Evolutionary conservation across 2,888 invertebrate genomes (phyloP).

Genomic region (Ectemnius lituratus): DNA sequence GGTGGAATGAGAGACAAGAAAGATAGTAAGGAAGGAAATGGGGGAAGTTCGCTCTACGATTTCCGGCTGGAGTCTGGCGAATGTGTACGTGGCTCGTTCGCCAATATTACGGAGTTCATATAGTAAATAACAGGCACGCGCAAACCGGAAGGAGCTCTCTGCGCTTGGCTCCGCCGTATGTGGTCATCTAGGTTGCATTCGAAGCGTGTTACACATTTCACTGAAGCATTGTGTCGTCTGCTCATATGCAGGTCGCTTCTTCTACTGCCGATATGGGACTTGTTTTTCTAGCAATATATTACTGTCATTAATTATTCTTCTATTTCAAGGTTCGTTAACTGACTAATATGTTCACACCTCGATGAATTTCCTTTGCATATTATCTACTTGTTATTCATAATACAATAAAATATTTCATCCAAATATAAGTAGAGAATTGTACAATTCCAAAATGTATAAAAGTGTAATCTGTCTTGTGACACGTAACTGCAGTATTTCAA

Average conservation of each 20-base stretch:
- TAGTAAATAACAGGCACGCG: slow-evolving; percentile 45
- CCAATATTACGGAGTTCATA: slow-evolving; percentile 48
- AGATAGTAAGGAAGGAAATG: slow-evolving; percentile 29
- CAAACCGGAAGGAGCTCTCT: slow-evolving; percentile 41
- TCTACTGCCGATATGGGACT: neutral
- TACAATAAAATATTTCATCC: no score
- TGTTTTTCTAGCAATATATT: neutral
- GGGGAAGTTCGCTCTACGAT: slow-evolving; percentile 35
- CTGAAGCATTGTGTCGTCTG: slow-evolving; percentile 16
- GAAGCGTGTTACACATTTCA: slow-evolving; percentile 56
- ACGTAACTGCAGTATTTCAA: no score
- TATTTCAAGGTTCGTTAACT: slow-evolving; percentile 11
- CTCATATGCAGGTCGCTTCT: slow-evolving; percentile 10
- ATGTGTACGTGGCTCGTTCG: slow-evolving; percentile 21
- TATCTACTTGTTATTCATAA: no score
- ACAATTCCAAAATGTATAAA: no score
- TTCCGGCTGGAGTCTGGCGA: slow-evolving; percentile 22
- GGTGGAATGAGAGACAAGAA: slow-evolving; percentile 26
- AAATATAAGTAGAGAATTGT: no score
- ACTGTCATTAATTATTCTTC: neutral
- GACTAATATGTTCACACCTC: neutral
- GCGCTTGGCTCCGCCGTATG: slow-evolving; percentile 44
- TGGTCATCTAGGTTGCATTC: slow-evolving; percentile 61
- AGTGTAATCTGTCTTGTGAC: no score
- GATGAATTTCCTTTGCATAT: no score